Conservation (phyloP, 2,113 vertebrate species). For the Anarrhichthys ocellatus region DNA sequence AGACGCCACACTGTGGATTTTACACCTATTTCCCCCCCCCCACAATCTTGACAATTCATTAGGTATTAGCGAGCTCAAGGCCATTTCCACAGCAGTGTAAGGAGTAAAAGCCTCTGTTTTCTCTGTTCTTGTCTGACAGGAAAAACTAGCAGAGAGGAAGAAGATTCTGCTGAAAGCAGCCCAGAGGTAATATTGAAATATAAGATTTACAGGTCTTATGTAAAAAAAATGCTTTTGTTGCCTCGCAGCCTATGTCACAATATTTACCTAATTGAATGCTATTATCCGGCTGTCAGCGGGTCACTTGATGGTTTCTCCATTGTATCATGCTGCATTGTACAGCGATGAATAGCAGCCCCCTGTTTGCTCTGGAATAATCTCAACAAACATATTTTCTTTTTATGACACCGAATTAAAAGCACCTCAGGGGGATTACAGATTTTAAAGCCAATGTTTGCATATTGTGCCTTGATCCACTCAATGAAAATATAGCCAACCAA, state of each 20-base stretch:
- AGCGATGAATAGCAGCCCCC: constrained; percentile 31
- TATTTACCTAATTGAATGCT: constrained; percentile 16
- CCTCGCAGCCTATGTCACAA: constrained; percentile 15
- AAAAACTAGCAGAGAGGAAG: constrained; percentile 90
- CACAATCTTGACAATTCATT: constrained; percentile 49
- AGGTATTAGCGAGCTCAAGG: constrained; percentile 44
- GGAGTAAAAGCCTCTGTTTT: constrained; percentile 43
- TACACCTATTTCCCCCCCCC: not conserved
- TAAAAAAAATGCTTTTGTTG: constrained; percentile 23
- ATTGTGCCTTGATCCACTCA: constrained; percentile 16
- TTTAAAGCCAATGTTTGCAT: constrained; percentile 3
- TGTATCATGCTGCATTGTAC: constrained; percentile 22
- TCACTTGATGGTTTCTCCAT: constrained; percentile 16
- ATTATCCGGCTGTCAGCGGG: constrained; percentile 38
- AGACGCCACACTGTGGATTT: constrained; percentile 9
- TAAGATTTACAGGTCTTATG: not conserved
- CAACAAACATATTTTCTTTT: constrained; percentile 45
- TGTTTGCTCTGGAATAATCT: constrained; percentile 49
- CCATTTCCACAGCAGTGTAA: constrained; percentile 40
- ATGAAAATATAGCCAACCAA: constrained; percentile 4
- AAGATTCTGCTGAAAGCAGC: constrained; percentile 90
- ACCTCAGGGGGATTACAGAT: constrained; percentile 17
- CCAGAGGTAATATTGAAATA: constrained; percentile 85
- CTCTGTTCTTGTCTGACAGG: constrained; percentile 80
- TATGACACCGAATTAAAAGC: constrained; percentile 24